Conservation (phyloP, 2,888 invertebrate genomes). For the Drosophila prostipennis region DNA sequence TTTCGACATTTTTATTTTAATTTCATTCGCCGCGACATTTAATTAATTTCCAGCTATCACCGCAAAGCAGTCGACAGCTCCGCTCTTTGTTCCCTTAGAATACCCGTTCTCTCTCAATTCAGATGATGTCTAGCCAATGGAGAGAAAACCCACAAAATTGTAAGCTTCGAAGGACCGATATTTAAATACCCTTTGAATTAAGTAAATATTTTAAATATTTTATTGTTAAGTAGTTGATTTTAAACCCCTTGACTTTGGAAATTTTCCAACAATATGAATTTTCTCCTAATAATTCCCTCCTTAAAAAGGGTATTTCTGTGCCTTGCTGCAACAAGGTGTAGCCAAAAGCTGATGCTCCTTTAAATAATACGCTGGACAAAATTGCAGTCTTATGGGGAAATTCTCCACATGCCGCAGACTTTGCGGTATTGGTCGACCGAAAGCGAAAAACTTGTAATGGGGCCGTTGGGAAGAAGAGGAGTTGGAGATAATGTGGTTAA, state of each 20-base stretch:
- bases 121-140: slow-evolving; percentile 66
- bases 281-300: too few relatives aligned
- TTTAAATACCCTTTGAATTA: background rate
- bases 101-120: slow-evolving; percentile 15
- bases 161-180: background rate
- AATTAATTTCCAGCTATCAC: slow-evolving; percentile 83
- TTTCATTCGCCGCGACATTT: slow-evolving; percentile 70
- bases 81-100: slow-evolving; percentile 43
- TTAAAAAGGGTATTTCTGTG: background rate
- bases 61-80: slow-evolving; percentile 61
- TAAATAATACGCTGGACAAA: slow-evolving; percentile 8
- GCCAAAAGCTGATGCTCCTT: background rate
- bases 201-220: background rate
- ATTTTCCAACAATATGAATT: too few relatives aligned
- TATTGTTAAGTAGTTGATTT: too few relatives aligned
- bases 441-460: slow-evolving; percentile 39
- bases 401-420: slow-evolving; percentile 73
- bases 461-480: slow-evolving; percentile 4
- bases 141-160: slow-evolving; percentile 24
- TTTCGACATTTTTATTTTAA: slow-evolving; percentile 54
- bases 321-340: background rate
- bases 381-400: slow-evolving; percentile 59
- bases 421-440: slow-evolving; percentile 41
- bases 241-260: too few relatives aligned
- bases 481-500: slow-evolving; percentile 60